A percentile compares a stretch with the other conserved stretches of the same genome.
Conservation (phyloP, 2,797 vertebrate genomes). For the Characodon lateralis region DNA sequence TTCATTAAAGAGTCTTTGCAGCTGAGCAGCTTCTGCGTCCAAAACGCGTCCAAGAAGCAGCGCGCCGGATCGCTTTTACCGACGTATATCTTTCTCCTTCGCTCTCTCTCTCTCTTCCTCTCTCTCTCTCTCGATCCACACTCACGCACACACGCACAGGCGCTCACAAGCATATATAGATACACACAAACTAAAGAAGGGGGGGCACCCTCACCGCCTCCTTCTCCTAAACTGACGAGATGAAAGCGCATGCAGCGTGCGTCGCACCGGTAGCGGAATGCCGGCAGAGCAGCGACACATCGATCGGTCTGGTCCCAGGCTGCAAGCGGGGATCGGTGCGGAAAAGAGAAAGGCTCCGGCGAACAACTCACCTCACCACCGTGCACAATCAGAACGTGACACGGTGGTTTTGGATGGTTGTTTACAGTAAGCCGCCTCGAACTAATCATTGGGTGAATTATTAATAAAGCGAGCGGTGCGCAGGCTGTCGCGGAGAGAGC, state of each 20-base stretch:
- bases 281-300: slow-evolving; percentile 4
- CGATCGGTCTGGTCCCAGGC: slow-evolving; percentile 8
- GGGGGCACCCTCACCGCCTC: slow-evolving; percentile 74
- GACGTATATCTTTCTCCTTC: slow-evolving; percentile 64
- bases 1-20: slow-evolving; percentile 34
- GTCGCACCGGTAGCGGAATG: slow-evolving; percentile 47
- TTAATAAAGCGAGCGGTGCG: slow-evolving; percentile 79
- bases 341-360: slow-evolving; percentile 24
- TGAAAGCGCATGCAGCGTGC: slow-evolving; percentile 67
- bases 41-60: slow-evolving; percentile 71
- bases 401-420: slow-evolving; percentile 51
- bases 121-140: slow-evolving; percentile 43
- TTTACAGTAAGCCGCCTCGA: slow-evolving; percentile 53
- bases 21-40: slow-evolving; percentile 61
- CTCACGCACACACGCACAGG: slow-evolving; percentile 33
- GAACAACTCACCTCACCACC: slow-evolving; percentile 49
- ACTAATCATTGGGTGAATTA: slow-evolving; percentile 77
- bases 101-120: slow-evolving; percentile 42
- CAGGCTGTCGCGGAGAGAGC: slow-evolving; percentile 74
- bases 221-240: slow-evolving; percentile 77
- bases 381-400: slow-evolving; percentile 22
- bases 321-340: background rate
- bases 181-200: slow-evolving; percentile 40
- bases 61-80: slow-evolving; percentile 73
- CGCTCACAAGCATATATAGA: slow-evolving; percentile 20